Evolutionary conservation across 2,113 vertebrate genomes (phyloP), one percentile per base, ranked within the genome.

Genomic region (Poecile atricapillus): DNA sequence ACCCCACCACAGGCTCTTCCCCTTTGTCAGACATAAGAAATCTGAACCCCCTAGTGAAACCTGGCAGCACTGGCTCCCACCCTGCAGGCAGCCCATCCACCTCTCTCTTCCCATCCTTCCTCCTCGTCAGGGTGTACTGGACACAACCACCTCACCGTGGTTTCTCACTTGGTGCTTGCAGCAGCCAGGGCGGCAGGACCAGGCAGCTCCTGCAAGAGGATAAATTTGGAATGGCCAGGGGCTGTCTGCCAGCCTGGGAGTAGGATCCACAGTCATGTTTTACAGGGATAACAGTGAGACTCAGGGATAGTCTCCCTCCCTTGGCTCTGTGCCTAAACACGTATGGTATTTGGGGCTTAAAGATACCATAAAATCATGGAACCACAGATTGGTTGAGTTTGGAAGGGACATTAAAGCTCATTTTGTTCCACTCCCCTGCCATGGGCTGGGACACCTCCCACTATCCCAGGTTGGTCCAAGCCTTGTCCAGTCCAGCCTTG

Each of bases 301-400:
- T 27, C 24, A 37, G 41, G 16, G 1, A 13, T 21, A 7, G 50
- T 79, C 27, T 70, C 25, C 52, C 8, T 49, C 9, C 16, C 33
- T 62, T 58, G 17, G 31, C 53, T 37, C 60, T 91, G 50, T 58
- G 75, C 60, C 43, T 53, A 79, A 71, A 71, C 15, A 71, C 21
- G 35, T 3, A 4, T 0, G 25, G 52, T 92, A 96, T 98, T 97
- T 94, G 91, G 75, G 94, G 96, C 96, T 98, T 79, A 77, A 84
- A 93, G 88, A 70, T 25, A 62, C 23, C 27, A 33, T 55, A 41
- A 49, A 50, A 49, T 58, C 31, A 31, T 18, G 23, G 37, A 88
- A 23, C 43, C 27, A 33, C 4, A 37, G 31, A 43, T 49, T 37
- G 43, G 12, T 28, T 64, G 9, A 35, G 17, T 6, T 44, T 65